Base-by-base conservation (phyloP, 2,888 invertebrate species). In the Pyrochroa serraticornis region DNA sequence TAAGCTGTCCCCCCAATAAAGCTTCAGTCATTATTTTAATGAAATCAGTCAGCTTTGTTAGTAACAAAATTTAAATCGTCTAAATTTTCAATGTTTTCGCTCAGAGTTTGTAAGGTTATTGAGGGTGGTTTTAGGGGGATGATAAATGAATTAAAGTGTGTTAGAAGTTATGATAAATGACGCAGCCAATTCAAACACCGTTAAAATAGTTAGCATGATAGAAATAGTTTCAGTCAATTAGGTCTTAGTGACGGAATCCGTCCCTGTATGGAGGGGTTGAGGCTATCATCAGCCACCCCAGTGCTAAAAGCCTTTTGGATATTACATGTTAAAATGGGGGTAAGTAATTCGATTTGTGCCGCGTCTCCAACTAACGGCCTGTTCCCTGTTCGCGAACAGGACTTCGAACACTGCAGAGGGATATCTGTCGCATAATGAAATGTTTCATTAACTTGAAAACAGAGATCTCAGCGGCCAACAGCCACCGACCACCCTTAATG, bases 271-370 rank as follows among this genome's bases (percentile, higher is more conserved):
- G 48, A 55, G 62, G 67, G 68, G 70, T 64, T 66, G 62, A 66
- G 66, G 66, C 69, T 69, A 73, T 71, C 70, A 74, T 73, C 75
- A 73, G 73, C 76, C 71, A 74, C 76, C 76, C 76, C 74, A 75
- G 71, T 72, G 76, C 78, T 79, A 79, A 80, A 79, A 80, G 79
- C 78, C 79, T 79, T 79, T 78, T 76, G 75, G 77, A 79, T 79
- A 80, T 80, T 79, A 79, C 77, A 79, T 79, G 79, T 78, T 78
- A 78, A 80, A 80, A 79, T 77, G 77, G 75, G 79, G 78, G 78
- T 79, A 78, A 79, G 76, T 80, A 79, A 79, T 79, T 77, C 78
- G 79, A 80, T 80, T 80, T 77, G 73, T 75, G 71, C 72, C 69
- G 71, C 67, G 68, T 60, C 57, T 60, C 59, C 55, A 60, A 60